A percentile compares a stretch with the other conserved stretches of the same genome.
Conservation (phyloP, 1,140 invertebrate species). For the Cyclina sinensis region DNA sequence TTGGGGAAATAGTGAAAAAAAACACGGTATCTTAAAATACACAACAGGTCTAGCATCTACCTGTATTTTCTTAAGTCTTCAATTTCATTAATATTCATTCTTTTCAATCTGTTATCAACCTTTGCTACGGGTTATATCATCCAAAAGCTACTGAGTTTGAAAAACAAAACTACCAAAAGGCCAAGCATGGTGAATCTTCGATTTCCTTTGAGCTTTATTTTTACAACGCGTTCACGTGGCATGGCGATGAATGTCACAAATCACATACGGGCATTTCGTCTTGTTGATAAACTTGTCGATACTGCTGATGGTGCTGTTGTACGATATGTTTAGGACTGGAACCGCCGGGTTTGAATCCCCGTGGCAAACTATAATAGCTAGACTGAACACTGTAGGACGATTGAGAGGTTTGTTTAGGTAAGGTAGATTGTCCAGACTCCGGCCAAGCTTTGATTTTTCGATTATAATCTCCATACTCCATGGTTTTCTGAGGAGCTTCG, state of each 20-base stretch:
- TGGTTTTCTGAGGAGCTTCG: background rate
- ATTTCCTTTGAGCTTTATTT: no score
- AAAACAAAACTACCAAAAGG: no score
- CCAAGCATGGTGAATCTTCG: no score
- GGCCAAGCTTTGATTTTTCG: constrained; percentile 52
- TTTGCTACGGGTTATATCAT: no score
- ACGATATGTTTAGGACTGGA: constrained; percentile 21
- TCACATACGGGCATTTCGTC: constrained; percentile 36
- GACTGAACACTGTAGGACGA: constrained; percentile 34
- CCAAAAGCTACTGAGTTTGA: no score
- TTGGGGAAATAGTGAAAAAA: background rate
- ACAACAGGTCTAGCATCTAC: no score
- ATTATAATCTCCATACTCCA: constrained; percentile 63
- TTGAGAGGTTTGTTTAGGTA: constrained; percentile 1
- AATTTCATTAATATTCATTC: no score
- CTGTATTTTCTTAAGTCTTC: no score
- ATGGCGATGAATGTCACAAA: constrained; percentile 1
- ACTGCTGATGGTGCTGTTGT: constrained; percentile 11
- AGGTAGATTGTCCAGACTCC: constrained; percentile 21
- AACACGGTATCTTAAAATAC: background rate
- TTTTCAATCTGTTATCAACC: no score
- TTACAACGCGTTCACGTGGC: no score
- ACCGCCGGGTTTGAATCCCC: constrained; percentile 16
- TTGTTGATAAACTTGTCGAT: constrained; percentile 5
- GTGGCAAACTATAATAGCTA: constrained; percentile 59